Percentiles rank a stretch among this genome's conserved stretches.
Conservation (phyloP, 2,888 invertebrate species). For the Melipona beecheii region DNA sequence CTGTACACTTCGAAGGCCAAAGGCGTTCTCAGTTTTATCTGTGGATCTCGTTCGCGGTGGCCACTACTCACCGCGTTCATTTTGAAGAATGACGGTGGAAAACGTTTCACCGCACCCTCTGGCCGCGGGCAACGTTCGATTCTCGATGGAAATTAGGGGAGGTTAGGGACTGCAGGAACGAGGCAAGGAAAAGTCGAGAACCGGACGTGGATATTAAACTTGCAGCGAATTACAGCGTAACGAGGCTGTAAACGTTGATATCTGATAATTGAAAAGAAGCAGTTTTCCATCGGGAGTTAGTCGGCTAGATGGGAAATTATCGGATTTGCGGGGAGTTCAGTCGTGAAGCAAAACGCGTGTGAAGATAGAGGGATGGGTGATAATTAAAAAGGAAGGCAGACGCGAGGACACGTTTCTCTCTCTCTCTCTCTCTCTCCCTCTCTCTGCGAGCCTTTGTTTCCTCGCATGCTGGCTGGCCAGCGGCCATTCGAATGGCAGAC, state of each 20-base stretch:
- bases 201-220: constrained; percentile 1
- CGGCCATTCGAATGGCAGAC: constrained; percentile 50
- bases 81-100: constrained; percentile 40
- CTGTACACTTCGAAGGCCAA: constrained; percentile 37
- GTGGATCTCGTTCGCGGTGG: constrained; percentile 32
- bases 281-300: no score
- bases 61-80: constrained; percentile 40
- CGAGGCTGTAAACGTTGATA: not conserved
- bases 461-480: constrained; percentile 10
- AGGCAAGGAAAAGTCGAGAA: not conserved
- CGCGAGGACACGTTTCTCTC: not conserved
- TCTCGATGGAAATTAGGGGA: constrained; percentile 26
- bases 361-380: not conserved
- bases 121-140: constrained; percentile 47
- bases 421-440: no score
- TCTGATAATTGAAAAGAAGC: not conserved
- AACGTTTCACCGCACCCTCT: not conserved
- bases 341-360: not conserved
- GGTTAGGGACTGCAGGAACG: not conserved
- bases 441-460: constrained; percentile 41
- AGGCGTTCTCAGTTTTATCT: constrained; percentile 66
- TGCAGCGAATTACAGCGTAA: not conserved
- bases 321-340: not conserved
- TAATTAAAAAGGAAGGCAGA: constrained; percentile 37
- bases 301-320: not conserved